Evolutionary conservation across 2,113 vertebrate genomes (phyloP).

Genomic region (Balaeniceps rex): DNA sequence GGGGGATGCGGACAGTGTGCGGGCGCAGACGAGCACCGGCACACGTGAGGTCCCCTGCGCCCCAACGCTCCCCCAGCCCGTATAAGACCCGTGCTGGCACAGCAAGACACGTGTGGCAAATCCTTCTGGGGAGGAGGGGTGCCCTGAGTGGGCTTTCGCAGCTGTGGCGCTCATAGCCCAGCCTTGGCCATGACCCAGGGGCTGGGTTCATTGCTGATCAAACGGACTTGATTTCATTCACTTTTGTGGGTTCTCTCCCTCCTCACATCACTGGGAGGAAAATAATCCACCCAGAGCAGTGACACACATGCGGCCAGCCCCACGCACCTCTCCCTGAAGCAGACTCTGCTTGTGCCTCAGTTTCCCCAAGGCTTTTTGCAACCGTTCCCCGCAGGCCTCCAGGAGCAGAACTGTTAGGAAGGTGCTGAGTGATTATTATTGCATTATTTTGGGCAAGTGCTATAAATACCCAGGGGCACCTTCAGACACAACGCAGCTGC

Average conservation of each 20-base stretch:
- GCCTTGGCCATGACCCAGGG: background rate
- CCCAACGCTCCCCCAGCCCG: background rate
- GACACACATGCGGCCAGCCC: background rate
- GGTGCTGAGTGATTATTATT: slow-evolving; percentile 61
- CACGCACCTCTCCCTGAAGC: background rate
- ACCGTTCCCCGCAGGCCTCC: background rate
- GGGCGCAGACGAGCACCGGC: rapidly evolving
- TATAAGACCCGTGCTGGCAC: rapidly evolving
- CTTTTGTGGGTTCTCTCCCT: background rate
- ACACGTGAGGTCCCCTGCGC: rapidly evolving
- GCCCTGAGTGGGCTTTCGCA: background rate
- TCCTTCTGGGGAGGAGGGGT: background rate
- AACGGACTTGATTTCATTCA: background rate
- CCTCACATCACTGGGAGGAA: background rate
- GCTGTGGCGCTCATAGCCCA: background rate
- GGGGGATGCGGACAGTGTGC: rapidly evolving
- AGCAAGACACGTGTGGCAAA: background rate
- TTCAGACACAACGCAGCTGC: slow-evolving; percentile 57
- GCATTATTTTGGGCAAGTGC: slow-evolving; percentile 29
- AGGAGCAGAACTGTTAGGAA: slow-evolving; percentile 7
- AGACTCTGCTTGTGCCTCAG: background rate
- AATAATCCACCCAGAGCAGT: background rate
- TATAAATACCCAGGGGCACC: slow-evolving; percentile 65
- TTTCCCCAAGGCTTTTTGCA: slow-evolving; percentile 23
- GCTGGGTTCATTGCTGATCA: background rate